These are phyloP conservation scores for Pecten maximus DNA, from an alignment of 2,888 invertebrate species.

Conservation along the genomic window DNA sequence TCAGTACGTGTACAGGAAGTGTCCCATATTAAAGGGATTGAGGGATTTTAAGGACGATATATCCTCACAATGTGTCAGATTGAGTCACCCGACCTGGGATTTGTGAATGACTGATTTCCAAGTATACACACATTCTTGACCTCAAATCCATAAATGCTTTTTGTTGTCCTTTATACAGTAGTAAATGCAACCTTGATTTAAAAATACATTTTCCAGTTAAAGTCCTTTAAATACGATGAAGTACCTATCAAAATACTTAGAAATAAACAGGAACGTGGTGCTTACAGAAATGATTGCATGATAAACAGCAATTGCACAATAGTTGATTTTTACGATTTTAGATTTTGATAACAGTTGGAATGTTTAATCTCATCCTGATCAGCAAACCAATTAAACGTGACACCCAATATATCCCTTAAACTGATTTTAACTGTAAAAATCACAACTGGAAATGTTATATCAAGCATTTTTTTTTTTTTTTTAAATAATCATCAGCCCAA, in stretches of 20 bases:
- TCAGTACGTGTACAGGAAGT: neutral
- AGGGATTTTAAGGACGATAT: neutral
- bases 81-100: neutral
- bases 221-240: neutral
- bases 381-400: neutral
- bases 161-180: neutral
- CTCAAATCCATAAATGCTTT: neutral
- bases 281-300: neutral
- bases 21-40: neutral
- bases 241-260: neutral
- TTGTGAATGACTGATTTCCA: neutral
- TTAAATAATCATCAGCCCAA: no score
- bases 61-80: neutral
- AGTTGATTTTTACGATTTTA: neutral
- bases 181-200: neutral
- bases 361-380: neutral
- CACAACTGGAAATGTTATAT: no score
- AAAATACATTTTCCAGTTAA: neutral
- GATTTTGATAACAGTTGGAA: neutral
- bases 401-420: neutral
- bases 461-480: no score
- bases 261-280: neutral
- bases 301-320: neutral
- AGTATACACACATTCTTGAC: neutral
- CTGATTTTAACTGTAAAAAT: no score